Evolutionary conservation across 2,888 invertebrate genomes (phyloP).

Genomic region (Phengaris alcon): DNA sequence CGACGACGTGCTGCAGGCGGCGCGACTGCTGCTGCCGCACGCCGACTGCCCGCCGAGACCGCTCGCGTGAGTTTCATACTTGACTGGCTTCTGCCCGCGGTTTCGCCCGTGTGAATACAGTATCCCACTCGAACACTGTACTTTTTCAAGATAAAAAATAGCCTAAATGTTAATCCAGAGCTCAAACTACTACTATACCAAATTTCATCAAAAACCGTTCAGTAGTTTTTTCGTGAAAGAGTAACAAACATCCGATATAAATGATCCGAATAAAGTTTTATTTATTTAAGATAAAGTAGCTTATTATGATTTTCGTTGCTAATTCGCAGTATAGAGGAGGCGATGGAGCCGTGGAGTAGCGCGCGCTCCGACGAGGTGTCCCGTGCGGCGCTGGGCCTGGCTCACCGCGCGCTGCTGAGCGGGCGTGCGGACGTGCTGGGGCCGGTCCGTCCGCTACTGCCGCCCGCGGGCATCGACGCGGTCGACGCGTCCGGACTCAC

Average conservation of each 20-base stretch:
- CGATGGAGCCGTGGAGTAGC: conserved; percentile 70
- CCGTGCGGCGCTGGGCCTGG: conserved; percentile 84
- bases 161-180: too few species aligned
- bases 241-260: too few species aligned
- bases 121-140: too few species aligned
- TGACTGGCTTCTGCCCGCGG: too few species aligned
- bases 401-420: conserved; percentile 89
- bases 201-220: too few species aligned
- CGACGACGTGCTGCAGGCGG: conserved; percentile 93
- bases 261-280: too few species aligned
- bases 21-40: conserved; percentile 89
- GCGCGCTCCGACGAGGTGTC: conserved; percentile 77
- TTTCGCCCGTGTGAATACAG: too few species aligned
- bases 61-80: conserved; percentile 75
- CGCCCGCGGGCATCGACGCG: conserved; percentile 84
- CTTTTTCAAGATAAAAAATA: too few species aligned
- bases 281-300: too few species aligned
- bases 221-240: too few species aligned
- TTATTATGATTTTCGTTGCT: too few species aligned
- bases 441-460: conserved; percentile 86
- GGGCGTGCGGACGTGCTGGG: conserved; percentile 88
- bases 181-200: too few species aligned
- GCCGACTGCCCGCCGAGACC: conserved; percentile 93
- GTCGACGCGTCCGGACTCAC: conserved; percentile 89
- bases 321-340: conserved; percentile 76